These are phyloP conservation scores for Melikaiella ostensackeni DNA, from an alignment of 2,888 invertebrate species.

Conservation along the genomic window DNA sequence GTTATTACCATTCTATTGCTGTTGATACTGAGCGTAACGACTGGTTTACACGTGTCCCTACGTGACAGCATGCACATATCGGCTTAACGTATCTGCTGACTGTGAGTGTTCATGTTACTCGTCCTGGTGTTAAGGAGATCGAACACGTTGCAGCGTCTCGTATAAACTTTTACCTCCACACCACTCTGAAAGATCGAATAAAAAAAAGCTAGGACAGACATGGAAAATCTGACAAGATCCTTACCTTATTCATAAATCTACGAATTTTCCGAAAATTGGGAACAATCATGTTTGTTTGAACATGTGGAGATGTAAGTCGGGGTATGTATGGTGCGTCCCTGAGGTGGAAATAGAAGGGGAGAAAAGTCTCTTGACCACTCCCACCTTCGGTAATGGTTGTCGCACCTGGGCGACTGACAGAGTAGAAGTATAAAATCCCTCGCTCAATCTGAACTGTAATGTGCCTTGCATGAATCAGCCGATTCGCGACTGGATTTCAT, in stretches of 20 bases:
- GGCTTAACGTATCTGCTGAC: conserved; percentile 49
- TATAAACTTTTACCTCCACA: neutral
- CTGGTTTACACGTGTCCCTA: conserved; percentile 57
- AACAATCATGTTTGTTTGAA: neutral
- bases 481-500: conserved; percentile 48
- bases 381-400: conserved; percentile 26
- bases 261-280: neutral
- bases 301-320: neutral
- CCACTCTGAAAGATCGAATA: neutral
- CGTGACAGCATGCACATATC: conserved; percentile 55
- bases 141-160: neutral
- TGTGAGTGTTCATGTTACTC: conserved; percentile 44
- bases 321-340: conserved; percentile 2
- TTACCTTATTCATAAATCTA: neutral
- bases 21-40: conserved; percentile 55
- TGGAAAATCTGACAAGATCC: neutral
- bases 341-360: neutral
- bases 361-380: conserved; percentile 29
- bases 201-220: neutral
- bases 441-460: conserved; percentile 35
- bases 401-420: conserved; percentile 34
- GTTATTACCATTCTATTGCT: conserved; percentile 58
- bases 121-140: neutral
- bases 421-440: conserved; percentile 5
- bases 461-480: conserved; percentile 42